Evolutionary conservation across 2,888 invertebrate genomes (phyloP).

Genomic region (Dynastes tityus): DNA sequence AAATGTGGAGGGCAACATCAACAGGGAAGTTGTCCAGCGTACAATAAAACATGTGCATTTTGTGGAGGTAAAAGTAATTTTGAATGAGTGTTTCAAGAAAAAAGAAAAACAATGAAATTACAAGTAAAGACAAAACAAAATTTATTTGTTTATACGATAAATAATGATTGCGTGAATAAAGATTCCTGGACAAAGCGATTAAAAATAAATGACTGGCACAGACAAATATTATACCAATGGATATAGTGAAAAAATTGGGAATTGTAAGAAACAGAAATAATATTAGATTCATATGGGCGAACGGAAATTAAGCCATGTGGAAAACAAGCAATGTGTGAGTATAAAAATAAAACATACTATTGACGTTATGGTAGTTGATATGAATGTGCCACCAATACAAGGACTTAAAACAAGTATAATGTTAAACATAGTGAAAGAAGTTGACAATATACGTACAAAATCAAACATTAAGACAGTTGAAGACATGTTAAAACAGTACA

Average conservation of each 20-base stretch:
- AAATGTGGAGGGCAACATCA: slow-evolving; percentile 2
- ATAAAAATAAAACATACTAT: too few relatives aligned
- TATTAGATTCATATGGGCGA: neutral
- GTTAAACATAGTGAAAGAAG: too few relatives aligned
- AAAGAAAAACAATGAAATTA: neutral
- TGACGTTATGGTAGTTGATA: too few relatives aligned
- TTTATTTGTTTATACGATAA: neutral
- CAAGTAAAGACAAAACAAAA: neutral
- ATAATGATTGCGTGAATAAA: neutral
- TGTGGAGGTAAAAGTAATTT: neutral
- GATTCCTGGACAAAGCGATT: neutral
- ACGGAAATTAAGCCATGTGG: neutral
- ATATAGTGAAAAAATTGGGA: neutral
- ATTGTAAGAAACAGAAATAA: neutral
- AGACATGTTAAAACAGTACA: too few relatives aligned
- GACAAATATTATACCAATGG: neutral
- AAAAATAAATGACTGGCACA: neutral
- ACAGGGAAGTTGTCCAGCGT: neutral
- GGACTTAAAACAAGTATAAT: too few relatives aligned
- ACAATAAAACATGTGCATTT: neutral
- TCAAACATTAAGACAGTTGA: too few relatives aligned
- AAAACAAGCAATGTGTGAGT: too few relatives aligned
- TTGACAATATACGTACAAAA: too few relatives aligned
- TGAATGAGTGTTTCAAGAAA: neutral
- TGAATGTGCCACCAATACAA: too few relatives aligned